Evolutionary conservation across 1,140 invertebrate species (phyloP).

Genomic region (Bombus sibiricus): DNA sequence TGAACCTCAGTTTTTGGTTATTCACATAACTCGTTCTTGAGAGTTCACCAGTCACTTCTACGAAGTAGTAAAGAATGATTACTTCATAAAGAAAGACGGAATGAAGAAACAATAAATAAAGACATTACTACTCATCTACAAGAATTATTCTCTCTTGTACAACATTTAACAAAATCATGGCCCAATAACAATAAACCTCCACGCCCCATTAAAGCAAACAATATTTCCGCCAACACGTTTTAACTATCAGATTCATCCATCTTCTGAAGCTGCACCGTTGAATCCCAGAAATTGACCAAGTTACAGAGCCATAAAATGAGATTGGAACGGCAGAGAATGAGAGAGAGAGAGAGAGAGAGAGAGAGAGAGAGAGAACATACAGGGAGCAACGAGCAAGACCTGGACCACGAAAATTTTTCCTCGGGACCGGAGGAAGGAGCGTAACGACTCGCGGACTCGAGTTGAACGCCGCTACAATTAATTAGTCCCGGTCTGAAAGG

Average conservation of each 20-base stretch:
- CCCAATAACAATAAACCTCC: background rate
- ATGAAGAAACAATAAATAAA: background rate
- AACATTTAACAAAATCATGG: background rate
- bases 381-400: background rate
- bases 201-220: background rate
- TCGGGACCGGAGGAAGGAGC: background rate
- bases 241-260: background rate
- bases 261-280: background rate
- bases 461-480: constrained; percentile 42
- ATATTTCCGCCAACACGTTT: background rate
- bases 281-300: background rate
- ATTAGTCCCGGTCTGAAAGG: constrained; percentile 41
- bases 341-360: background rate
- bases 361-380: no score
- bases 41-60: no score
- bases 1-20: no score
- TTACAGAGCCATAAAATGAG: background rate
- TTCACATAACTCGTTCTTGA: no score
- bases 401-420: constrained; percentile 5
- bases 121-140: background rate
- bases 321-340: background rate
- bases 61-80: background rate
- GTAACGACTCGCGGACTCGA: background rate
- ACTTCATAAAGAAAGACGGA: background rate
- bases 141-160: background rate